Evolutionary conservation across 2,113 vertebrate genomes (phyloP), one percentile per base, ranked within the genome.

Genomic region (Delphinapterus leucas): DNA sequence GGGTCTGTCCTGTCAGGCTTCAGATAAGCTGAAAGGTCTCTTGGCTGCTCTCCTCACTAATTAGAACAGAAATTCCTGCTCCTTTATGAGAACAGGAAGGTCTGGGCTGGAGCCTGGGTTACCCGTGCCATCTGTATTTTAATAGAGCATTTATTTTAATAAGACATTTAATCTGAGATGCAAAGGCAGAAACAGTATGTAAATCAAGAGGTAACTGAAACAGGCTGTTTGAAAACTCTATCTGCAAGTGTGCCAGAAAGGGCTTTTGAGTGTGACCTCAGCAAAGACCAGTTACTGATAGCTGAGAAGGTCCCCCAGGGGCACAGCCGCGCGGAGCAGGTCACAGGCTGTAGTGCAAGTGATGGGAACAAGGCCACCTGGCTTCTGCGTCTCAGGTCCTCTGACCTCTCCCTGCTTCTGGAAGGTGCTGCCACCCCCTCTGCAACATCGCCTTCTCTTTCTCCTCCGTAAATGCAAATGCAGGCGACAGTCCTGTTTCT

Each of bases 291-390:
- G 44, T 82, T n/a, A 47, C n/a, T 65, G 65, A 31, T 15, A 76
- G 81, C 77, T 0, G 95, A 95, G 96, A 96, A 96, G 97, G 97
- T 93, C 84, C 97, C 74, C 96, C 93, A 97, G 97, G 98, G 97
- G 86, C 94, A 96, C 0, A 3, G 53, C 70, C 65, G 1, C 0
- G 1, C 3, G 33, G 74, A 96, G 77, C 41, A 36, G 91, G 71
- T 36, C 11, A 23, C 6, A 31, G 88, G 67, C 61, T 0, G 2
- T 33, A 67, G 47, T 31, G 33, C 23, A 70, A 76, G 53, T 6
- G 14, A 31, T 31, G 68, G 73, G 90, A 92, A 90, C 44, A 10
- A 82, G 87, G 80, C 80, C 36, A 73, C 60, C 81, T 92, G 95
- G 53, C 41, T 79, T 47, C 67, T 12, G 8, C 14, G 0, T 68